phyloP scores from a whole-genome alignment of 2,888 invertebrate species.

The Alloplasta piceator region DNA sequence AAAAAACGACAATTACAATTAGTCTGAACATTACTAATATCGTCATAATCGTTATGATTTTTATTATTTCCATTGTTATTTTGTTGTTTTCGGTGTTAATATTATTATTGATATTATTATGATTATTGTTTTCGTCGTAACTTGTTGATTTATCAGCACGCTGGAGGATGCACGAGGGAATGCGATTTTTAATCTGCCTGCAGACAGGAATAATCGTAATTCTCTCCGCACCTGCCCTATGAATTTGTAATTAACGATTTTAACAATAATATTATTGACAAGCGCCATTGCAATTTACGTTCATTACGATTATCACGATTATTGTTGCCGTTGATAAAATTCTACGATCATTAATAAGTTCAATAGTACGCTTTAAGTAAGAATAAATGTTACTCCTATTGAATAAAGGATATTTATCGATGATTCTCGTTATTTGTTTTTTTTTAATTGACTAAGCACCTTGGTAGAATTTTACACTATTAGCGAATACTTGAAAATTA shows the following conservation, averaged over 20 bases:
- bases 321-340: conserved; percentile 81
- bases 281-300: conserved; percentile 56
- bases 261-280: conserved; percentile 44
- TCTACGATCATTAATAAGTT: conserved; percentile 80
- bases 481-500: conserved; percentile 32
- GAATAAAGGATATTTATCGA: conserved; percentile 84
- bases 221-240: conserved; percentile 34
- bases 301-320: conserved; percentile 71
- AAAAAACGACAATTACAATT: conserved; percentile 74
- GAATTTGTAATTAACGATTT: conserved; percentile 53
- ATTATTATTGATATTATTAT: conserved; percentile 46
- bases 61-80: conserved; percentile 65
- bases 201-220: background rate
- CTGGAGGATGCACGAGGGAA: conserved; percentile 31
- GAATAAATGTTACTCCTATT: conserved; percentile 83
- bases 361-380: conserved; percentile 82
- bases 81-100: conserved; percentile 62
- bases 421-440: conserved; percentile 69
- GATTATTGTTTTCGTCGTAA: conserved; percentile 52
- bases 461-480: conserved; percentile 58
- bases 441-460: conserved; percentile 35
- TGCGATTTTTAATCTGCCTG: conserved; percentile 19
- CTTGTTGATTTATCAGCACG: conserved; percentile 53
- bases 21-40: conserved; percentile 68
- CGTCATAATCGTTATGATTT: conserved; percentile 65